Conservation (phyloP, 2,113 vertebrate genomes). For the Salvelinus fontinalis region DNA sequence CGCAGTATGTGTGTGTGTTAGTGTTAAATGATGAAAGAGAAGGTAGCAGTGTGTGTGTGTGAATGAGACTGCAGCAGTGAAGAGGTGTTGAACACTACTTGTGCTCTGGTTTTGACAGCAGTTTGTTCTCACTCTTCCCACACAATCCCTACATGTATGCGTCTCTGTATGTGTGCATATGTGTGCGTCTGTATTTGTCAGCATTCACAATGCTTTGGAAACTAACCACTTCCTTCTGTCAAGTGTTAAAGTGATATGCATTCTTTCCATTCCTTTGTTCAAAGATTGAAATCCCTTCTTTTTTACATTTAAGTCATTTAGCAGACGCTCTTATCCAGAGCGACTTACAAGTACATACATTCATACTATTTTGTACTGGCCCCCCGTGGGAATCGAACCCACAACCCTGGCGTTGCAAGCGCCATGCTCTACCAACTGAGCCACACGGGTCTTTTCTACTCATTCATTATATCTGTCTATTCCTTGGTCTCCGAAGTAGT, state of each 20-base stretch:
- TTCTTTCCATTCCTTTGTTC: background rate
- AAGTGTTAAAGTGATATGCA: background rate
- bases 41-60: background rate
- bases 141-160: background rate
- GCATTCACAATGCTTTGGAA: background rate
- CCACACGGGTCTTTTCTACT: background rate
- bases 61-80: background rate
- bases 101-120: background rate
- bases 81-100: background rate
- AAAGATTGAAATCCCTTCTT: background rate
- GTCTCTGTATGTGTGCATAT: background rate
- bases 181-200: constrained; percentile 1
- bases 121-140: background rate
- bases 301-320: too few species aligned
- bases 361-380: too few species aligned
- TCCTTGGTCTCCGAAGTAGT: background rate
- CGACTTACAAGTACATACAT: too few species aligned
- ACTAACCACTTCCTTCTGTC: background rate
- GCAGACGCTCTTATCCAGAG: too few species aligned
- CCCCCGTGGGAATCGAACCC: too few species aligned
- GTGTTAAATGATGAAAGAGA: background rate
- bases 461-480: background rate
- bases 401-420: too few species aligned
- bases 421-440: too few species aligned
- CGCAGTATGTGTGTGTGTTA: constrained; percentile 13